Evolutionary conservation across 2,113 vertebrate genomes (phyloP).

Genomic region (Tapirus terrestris): DNA sequence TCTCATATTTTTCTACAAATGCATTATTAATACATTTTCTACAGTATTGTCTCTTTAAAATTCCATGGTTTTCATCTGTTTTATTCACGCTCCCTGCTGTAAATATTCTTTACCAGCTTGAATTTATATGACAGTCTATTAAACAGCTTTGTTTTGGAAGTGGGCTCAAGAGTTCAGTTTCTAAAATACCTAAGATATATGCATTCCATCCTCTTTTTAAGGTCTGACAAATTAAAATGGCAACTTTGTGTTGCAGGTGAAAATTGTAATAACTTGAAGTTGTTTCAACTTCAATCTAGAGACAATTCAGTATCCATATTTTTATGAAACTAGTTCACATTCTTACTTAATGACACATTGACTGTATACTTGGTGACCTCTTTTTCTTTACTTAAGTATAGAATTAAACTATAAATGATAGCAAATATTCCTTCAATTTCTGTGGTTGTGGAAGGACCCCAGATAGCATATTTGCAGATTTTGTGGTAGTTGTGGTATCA

Average conservation of each 20-base stretch:
- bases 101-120: constrained; percentile 74
- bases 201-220: constrained; percentile 47
- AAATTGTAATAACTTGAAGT: constrained; percentile 71
- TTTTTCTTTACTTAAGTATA: constrained; percentile 72
- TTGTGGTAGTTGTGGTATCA: constrained; percentile 69
- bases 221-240: constrained; percentile 71
- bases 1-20: constrained; percentile 64
- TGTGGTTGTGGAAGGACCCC: constrained; percentile 71
- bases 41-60: constrained; percentile 66
- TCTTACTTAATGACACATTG: constrained; percentile 68
- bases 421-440: constrained; percentile 70
- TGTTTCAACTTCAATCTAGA: constrained; percentile 66
- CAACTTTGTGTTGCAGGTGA: constrained; percentile 68
- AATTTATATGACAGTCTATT: constrained; percentile 78
- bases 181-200: constrained; percentile 55
- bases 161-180: constrained; percentile 65
- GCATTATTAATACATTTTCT: constrained; percentile 66
- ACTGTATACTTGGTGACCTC: constrained; percentile 45
- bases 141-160: constrained; percentile 68
- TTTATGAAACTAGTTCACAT: constrained; percentile 73
- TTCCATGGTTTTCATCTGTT: constrained; percentile 67
- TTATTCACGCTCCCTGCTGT: constrained; percentile 73
- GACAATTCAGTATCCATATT: constrained; percentile 54
- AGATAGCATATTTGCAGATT: constrained; percentile 61
- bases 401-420: constrained; percentile 75